Conservation (phyloP, 2,113 vertebrate species). For the Thinocorus orbignyianus region DNA sequence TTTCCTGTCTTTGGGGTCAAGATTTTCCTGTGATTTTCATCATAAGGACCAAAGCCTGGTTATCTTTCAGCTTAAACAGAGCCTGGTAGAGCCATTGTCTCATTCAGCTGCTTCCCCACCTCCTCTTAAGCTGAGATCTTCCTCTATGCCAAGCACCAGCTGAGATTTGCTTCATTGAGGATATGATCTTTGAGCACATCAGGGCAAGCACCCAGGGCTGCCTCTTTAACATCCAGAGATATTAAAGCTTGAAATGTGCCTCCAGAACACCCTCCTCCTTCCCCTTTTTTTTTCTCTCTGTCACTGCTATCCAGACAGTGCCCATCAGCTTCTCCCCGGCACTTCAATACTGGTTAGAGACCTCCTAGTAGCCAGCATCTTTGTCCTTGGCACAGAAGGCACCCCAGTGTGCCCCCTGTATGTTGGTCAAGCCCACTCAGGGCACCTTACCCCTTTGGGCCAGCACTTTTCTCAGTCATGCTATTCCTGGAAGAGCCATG, state of each 20-base stretch:
- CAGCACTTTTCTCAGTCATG: not conserved
- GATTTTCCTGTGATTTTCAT: not conserved
- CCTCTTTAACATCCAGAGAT: not conserved
- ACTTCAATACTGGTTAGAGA: not conserved
- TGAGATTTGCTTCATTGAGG: not conserved
- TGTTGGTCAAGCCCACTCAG: not conserved
- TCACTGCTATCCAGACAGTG: not conserved
- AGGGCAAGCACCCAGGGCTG: not conserved
- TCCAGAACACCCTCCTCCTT: not conserved
- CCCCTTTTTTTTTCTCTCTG: not conserved
- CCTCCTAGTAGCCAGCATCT: not conserved
- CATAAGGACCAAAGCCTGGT: not conserved
- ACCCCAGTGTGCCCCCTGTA: accelerated
- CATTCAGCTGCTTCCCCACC: not conserved
- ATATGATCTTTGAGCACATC: not conserved
- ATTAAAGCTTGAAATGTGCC: not conserved
- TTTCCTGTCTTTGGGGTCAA: not conserved
- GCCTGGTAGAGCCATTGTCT: not conserved
- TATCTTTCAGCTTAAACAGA: not conserved
- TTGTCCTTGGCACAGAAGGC: not conserved
- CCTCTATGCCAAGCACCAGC: not conserved
- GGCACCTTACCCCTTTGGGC: not conserved
- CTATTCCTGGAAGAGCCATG: not conserved
- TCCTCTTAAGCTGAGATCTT: not conserved
- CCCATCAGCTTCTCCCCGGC: not conserved